Base-by-base conservation (phyloP, 2,888 invertebrate species). In the Spisula subtruncata region DNA sequence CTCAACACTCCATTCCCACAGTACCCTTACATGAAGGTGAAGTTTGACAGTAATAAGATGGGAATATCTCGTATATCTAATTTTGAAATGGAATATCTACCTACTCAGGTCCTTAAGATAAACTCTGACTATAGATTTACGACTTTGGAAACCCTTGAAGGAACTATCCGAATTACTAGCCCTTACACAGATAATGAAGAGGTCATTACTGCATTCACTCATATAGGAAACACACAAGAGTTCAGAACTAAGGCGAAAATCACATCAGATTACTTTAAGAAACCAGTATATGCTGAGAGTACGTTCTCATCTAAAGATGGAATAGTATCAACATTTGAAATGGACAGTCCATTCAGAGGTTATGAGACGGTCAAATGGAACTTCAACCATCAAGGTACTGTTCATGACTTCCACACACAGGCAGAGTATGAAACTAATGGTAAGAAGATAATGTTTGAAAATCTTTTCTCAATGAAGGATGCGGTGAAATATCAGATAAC, bases 391-490 rank as follows among this genome's bases (percentile, higher is more conserved):
- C 48, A 87, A 81, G 93, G 93, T 29, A 85, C 86, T n/a, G 60
- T 90, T 71, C 88, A 90, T 48, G 88, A 93, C 35, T 93, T 94
- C 86, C 83, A 91, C 16, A 93, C 93, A 5, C 71, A 85, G 32
- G 87, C 91, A 41, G 92, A 93, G 66, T 94, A 94, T 93, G 92
- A 91, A 51, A 94, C 94, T 5, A 92, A 93, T 85, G 92, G 90
- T 48, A 89, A 93, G 29, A 93, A 92, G 56, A 89, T 94, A 25
- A 88, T 89, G 6, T 46, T 93, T 46, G 92, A 93, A 81, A 92
- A 90, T 80, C 82, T 90, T 25, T 91, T 93, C 48, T 88, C 89
- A n/a, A 83, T 93, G n/a, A 81, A 89, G n/a, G 82, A 87, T 41
- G 75, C 80, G 48, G 79, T 91, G 32, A 66, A 90, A 25, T 90